These are phyloP conservation scores for Microcebus griseorufus DNA, from an alignment of 2,113 vertebrate species.

Conservation along the genomic window DNA sequence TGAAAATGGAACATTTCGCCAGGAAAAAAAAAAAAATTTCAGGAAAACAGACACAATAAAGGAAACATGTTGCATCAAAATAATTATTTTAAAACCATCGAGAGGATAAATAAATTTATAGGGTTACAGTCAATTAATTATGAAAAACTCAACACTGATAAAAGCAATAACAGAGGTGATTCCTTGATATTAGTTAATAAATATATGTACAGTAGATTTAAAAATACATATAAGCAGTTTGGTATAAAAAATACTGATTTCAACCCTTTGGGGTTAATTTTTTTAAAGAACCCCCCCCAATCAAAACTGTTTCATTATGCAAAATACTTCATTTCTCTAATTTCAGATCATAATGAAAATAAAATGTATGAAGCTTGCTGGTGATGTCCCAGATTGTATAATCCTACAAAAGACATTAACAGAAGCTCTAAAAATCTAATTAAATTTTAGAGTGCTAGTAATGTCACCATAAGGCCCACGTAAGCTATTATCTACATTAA, in stretches of 20 bases:
- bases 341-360: slow-evolving; percentile 71
- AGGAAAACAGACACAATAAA: not conserved
- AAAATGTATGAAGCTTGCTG: slow-evolving; percentile 75
- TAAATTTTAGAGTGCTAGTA: slow-evolving; percentile 86
- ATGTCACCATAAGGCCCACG: slow-evolving; percentile 85
- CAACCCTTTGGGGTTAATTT: slow-evolving; percentile 1
- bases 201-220: not conserved
- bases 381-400: slow-evolving; percentile 80
- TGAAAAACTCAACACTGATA: not conserved
- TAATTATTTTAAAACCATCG: not conserved
- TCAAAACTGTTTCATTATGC: not conserved
- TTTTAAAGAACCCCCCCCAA: not conserved
- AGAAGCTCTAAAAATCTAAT: slow-evolving; percentile 87
- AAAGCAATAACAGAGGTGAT: not conserved
- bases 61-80: not conserved
- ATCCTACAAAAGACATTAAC: slow-evolving; percentile 88
- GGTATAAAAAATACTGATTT: not conserved
- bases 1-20: not conserved
- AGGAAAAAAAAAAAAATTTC: not conserved
- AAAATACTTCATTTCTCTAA: slow-evolving; percentile 61
- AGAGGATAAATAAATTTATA: not conserved
- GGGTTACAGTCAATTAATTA: not conserved
- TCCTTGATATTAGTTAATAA: not conserved
- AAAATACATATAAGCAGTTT: not conserved
- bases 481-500: slow-evolving; percentile 87